Conservation (phyloP, 1,140 invertebrate species). For the Zaprionus camerounensis region DNA sequence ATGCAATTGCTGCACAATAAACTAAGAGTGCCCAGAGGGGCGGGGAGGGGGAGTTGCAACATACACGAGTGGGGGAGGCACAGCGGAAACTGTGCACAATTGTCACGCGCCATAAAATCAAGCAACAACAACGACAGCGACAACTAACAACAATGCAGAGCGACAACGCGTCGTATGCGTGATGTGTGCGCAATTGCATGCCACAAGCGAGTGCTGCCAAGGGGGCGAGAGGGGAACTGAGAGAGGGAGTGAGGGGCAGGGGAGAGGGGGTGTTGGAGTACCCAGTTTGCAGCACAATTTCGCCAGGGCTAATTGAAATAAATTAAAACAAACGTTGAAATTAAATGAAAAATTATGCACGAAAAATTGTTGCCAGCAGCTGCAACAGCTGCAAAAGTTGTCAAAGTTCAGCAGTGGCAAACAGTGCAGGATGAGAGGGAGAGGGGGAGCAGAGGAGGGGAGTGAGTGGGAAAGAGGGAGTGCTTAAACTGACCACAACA, state of each 20-base stretch:
- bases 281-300: slow-evolving; percentile 66
- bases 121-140: slow-evolving; percentile 40
- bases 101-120: slow-evolving; percentile 81
- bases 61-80: neutral
- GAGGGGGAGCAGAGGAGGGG: neutral
- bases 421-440: neutral
- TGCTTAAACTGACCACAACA: slow-evolving; percentile 61
- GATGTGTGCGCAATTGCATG: slow-evolving; percentile 27
- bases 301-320: slow-evolving; percentile 76
- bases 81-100: slow-evolving; percentile 57
- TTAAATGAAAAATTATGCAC: slow-evolving; percentile 59
- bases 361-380: slow-evolving; percentile 32
- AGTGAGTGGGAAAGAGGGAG: neutral
- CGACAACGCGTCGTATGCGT: slow-evolving; percentile 65
- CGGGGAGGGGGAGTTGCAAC: neutral
- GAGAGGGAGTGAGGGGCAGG: neutral
- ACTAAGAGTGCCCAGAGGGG: slow-evolving; percentile 17
- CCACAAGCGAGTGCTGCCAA: slow-evolving; percentile 1
- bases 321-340: slow-evolving; percentile 66
- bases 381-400: slow-evolving; percentile 10
- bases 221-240: neutral
- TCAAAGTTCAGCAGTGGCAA: slow-evolving; percentile 5
- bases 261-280: slow-evolving; percentile 14
- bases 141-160: slow-evolving; percentile 13
- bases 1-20: slow-evolving; percentile 80